Percentiles rank a stretch among this genome's conserved stretches.
These are phyloP conservation scores for Hypanus sabinus DNA, from an alignment of 2,113 vertebrate genomes.

Conservation along the genomic window DNA sequence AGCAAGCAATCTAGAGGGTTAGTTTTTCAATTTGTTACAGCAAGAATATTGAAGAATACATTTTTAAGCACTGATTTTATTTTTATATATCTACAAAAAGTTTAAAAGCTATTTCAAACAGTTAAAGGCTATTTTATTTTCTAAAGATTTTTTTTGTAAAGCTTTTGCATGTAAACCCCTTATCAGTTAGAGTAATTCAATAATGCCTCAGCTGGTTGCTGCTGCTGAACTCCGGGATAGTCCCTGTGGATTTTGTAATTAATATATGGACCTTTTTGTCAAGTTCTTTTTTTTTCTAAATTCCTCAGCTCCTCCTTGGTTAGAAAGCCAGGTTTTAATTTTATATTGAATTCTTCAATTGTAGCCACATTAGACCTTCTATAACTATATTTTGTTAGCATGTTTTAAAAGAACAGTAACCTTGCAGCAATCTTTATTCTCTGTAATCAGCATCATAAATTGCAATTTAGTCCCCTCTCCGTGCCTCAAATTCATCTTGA, in stretches of 20 bases:
- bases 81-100: neutral
- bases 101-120: slow-evolving; percentile 12
- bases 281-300: slow-evolving; percentile 5
- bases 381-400: slow-evolving; percentile 8
- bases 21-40: slow-evolving; percentile 32
- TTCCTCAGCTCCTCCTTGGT: neutral
- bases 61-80: neutral
- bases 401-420: neutral
- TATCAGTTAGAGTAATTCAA: slow-evolving; percentile 17
- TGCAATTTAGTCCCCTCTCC: neutral
- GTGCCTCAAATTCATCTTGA: slow-evolving; percentile 16
- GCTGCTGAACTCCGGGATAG: slow-evolving; percentile 18
- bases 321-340: slow-evolving; percentile 31
- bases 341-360: neutral
- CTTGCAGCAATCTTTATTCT: neutral
- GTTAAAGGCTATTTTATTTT: slow-evolving; percentile 4
- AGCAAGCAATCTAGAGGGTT: neutral
- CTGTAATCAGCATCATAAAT: neutral
- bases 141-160: neutral
- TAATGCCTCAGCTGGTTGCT: neutral
- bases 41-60: neutral
- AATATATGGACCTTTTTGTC: slow-evolving; percentile 28
- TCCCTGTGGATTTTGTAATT: slow-evolving; percentile 30
- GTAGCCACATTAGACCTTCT: neutral
- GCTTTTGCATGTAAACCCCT: neutral